phyloP scores from a whole-genome alignment of 2,113 vertebrate species.

The Myotis yumanensis region DNA sequence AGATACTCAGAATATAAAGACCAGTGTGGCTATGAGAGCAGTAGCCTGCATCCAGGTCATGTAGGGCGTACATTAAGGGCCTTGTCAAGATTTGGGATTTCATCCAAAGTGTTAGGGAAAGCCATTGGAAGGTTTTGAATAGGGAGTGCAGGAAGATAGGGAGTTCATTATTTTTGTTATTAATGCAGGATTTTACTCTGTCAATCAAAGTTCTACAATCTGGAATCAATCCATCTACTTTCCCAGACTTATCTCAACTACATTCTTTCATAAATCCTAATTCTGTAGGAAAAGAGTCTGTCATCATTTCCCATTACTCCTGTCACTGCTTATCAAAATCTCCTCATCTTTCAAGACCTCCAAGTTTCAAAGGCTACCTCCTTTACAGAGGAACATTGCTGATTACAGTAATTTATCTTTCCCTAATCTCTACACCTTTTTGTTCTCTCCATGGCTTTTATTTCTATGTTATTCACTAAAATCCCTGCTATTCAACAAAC shows the following conservation, averaged over 20 bases:
- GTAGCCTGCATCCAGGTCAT: neutral
- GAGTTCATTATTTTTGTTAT: neutral
- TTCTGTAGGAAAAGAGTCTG: conserved; percentile 9
- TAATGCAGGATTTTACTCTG: conserved; percentile 1
- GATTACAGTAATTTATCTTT: neutral
- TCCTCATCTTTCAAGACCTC: conserved; percentile 20
- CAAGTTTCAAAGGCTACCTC: neutral
- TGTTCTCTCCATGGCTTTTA: neutral
- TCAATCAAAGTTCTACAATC: neutral
- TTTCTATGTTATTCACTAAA: neutral
- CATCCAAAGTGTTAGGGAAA: neutral
- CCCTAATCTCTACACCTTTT: neutral
- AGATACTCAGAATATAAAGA: conserved; percentile 9
- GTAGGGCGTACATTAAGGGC: neutral
- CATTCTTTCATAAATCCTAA: conserved; percentile 19
- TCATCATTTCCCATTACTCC: conserved; percentile 45
- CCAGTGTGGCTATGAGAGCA: neutral
- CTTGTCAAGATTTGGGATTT: neutral
- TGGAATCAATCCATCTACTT: conserved; percentile 43
- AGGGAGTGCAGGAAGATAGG: neutral
- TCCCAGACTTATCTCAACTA: neutral
- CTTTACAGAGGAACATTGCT: conserved; percentile 9
- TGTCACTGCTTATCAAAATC: conserved; percentile 52
- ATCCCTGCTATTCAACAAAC: neutral
- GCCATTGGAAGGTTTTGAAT: neutral